Percentiles rank a stretch among this genome's conserved stretches.
phyloP scores from a whole-genome alignment of 2,888 invertebrate species.

The Macrophya annulata region DNA sequence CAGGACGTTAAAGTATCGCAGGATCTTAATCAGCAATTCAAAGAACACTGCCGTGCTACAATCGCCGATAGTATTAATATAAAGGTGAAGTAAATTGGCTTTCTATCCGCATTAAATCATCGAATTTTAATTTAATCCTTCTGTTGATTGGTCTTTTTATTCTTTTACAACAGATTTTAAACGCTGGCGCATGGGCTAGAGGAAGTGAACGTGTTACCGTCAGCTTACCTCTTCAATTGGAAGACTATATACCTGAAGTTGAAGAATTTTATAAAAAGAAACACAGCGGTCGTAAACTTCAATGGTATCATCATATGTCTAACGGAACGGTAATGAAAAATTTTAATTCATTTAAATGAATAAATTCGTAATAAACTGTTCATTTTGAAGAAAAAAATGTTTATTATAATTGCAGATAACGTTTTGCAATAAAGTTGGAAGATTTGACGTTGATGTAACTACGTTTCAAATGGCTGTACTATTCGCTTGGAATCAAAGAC shows the following conservation, averaged over 20 bases:
- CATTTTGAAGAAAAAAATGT: slow-evolving; percentile 48
- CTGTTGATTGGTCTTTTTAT: slow-evolving; percentile 19
- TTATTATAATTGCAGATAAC: slow-evolving; percentile 85
- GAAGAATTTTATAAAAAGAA: slow-evolving; percentile 99
- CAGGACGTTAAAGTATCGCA: slow-evolving; percentile 99
- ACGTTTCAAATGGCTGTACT: slow-evolving; percentile 99
- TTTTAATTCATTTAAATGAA: slow-evolving; percentile 6
- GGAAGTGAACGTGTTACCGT: slow-evolving; percentile 97
- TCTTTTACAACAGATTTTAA: slow-evolving; percentile 85
- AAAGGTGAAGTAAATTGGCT: slow-evolving; percentile 81
- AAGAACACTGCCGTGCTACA: slow-evolving; percentile 87
- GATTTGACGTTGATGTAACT: slow-evolving; percentile 98
- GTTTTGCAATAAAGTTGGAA: slow-evolving; percentile 94
- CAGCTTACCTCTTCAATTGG: slow-evolving; percentile 97
- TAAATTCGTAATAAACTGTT: background rate
- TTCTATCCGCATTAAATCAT: background rate
- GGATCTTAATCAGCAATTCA: slow-evolving; percentile 97
- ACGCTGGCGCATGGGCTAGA: slow-evolving; percentile 99
- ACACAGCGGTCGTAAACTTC: slow-evolving; percentile 97
- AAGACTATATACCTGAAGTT: slow-evolving; percentile 99
- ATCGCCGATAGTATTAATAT: slow-evolving; percentile 96
- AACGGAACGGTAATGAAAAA: slow-evolving; percentile 91
- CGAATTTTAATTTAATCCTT: background rate
- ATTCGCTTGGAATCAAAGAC: slow-evolving; percentile 99
- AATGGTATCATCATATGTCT: slow-evolving; percentile 99